These are phyloP conservation scores for Athalia rosae DNA, from an alignment of 2,888 invertebrate genomes.

Conservation along the genomic window DNA sequence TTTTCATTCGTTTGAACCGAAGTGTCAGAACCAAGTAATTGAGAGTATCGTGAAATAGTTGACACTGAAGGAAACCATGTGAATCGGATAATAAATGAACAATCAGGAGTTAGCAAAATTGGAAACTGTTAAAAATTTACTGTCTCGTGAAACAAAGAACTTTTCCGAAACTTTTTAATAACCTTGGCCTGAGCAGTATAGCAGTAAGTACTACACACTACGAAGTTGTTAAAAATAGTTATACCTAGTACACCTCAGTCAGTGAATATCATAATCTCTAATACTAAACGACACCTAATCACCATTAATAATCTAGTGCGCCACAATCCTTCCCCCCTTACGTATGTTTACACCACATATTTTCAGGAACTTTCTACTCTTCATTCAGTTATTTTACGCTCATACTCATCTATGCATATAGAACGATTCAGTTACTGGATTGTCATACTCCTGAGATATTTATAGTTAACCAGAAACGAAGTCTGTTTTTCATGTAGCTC, in stretches of 20 bases:
- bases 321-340: neutral
- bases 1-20: slow-evolving; percentile 62
- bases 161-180: slow-evolving; percentile 65
- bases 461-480: slow-evolving; percentile 32
- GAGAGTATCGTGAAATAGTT: slow-evolving; percentile 4
- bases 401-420: neutral
- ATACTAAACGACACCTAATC: neutral
- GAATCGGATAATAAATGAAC: neutral
- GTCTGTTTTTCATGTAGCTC: slow-evolving; percentile 17
- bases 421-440: slow-evolving; percentile 22
- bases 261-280: neutral
- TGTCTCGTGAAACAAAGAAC: slow-evolving; percentile 65
- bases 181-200: slow-evolving; percentile 69
- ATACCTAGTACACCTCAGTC: slow-evolving; percentile 25
- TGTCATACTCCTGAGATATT: slow-evolving; percentile 41
- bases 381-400: slow-evolving; percentile 5
- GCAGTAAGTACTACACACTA: slow-evolving; percentile 65
- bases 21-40: slow-evolving; percentile 58
- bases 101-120: slow-evolving; percentile 22
- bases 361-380: slow-evolving; percentile 28
- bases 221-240: slow-evolving; percentile 68
- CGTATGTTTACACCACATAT: slow-evolving; percentile 20
- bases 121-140: neutral
- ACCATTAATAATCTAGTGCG: neutral
- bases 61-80: neutral